phyloP scores from a whole-genome alignment of 2,888 invertebrate species.

The Dryocosmus kuriphilus region DNA sequence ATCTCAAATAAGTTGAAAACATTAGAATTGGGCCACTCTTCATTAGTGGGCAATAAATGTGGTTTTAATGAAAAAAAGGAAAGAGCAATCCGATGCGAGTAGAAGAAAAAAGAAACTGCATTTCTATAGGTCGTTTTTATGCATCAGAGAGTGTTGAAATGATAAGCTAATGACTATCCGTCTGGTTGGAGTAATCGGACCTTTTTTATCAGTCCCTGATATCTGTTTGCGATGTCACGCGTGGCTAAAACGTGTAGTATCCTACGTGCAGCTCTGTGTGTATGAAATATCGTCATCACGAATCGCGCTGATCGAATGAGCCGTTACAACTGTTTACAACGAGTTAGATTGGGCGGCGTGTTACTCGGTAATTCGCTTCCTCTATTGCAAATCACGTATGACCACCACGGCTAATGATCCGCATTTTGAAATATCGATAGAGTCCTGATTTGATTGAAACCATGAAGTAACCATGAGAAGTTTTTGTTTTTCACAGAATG shows the following conservation, averaged over 20 bases:
- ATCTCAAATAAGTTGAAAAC: too few relatives aligned
- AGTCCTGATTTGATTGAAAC: neutral
- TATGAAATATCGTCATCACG: neutral
- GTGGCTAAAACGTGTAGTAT: constrained; percentile 6
- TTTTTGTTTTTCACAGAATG: too few relatives aligned
- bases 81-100: neutral
- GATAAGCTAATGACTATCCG: constrained; percentile 3
- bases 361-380: neutral
- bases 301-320: constrained; percentile 3
- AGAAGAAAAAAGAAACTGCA: neutral
- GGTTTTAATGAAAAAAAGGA: too few relatives aligned
- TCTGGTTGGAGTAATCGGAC: neutral
- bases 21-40: too few relatives aligned
- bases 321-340: neutral
- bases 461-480: neutral
- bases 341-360: neutral
- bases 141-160: neutral
- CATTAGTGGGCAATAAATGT: neutral
- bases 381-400: neutral
- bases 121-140: neutral
- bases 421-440: neutral
- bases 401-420: neutral
- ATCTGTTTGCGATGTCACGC: constrained; percentile 10
- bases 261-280: neutral
- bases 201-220: neutral